A percentile compares a stretch with the other conserved stretches of the same genome.
Conservation (phyloP, 2,113 vertebrate genomes). For the Orcinus orca region DNA sequence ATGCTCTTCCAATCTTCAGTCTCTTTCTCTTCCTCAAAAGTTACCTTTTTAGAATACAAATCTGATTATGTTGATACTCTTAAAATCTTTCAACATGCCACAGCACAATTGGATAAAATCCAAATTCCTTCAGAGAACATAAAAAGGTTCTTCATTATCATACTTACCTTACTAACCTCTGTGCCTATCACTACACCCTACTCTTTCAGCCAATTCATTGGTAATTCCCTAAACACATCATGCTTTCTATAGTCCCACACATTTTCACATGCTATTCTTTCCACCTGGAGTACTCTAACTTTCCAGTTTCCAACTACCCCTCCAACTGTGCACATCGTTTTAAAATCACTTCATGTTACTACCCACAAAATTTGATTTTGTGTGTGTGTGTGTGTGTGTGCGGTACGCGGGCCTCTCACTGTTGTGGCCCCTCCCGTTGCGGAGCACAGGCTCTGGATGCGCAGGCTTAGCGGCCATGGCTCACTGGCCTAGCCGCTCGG, state of each 20-base stretch:
- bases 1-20: not conserved
- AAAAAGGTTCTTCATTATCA: not conserved
- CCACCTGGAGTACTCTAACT: not conserved
- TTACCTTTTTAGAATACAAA: not conserved
- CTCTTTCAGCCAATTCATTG: not conserved
- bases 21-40: not conserved
- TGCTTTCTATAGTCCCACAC: not conserved
- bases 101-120: not conserved
- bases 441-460: no score
- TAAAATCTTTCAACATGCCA: not conserved
- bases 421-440: no score
- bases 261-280: not conserved
- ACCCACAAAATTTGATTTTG: not conserved
- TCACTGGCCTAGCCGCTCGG: no score
- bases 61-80: not conserved
- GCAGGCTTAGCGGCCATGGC: no score
- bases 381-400: not conserved
- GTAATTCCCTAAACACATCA: not conserved
- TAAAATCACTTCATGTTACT: not conserved
- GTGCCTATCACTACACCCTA: not conserved
- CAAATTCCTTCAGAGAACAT: not conserved
- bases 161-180: not conserved
- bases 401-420: no score
- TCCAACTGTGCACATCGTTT: not conserved
- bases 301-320: not conserved